These are phyloP conservation scores for Apamea crenata DNA, from an alignment of 2,888 invertebrate genomes.

Conservation along the genomic window DNA sequence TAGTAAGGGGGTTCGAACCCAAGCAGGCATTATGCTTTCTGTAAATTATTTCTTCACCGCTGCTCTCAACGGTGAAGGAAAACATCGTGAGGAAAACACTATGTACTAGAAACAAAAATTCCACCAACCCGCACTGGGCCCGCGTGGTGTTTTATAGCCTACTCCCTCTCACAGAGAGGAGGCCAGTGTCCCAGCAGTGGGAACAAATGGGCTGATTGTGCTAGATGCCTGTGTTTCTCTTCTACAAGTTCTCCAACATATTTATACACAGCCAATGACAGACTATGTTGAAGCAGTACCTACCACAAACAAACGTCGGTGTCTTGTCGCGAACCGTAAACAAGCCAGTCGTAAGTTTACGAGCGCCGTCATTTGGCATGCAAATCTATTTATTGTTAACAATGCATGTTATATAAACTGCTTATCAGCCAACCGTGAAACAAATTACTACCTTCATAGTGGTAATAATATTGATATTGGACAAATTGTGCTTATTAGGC, in stretches of 20 bases:
- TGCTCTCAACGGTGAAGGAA: no score
- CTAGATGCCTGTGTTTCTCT: not conserved
- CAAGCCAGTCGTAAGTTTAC: conserved; percentile 46
- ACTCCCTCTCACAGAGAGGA: no score
- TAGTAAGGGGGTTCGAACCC: no score
- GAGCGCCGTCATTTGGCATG: conserved; percentile 63
- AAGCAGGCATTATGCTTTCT: no score
- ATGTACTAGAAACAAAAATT: no score
- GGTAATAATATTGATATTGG: conserved; percentile 11
- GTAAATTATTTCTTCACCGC: no score
- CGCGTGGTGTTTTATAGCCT: no score
- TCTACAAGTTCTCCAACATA: not conserved
- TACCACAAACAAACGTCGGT: conserved; percentile 29
- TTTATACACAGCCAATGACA: not conserved
- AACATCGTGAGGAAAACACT: no score
- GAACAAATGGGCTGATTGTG: no score
- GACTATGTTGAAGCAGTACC: conserved; percentile 12
- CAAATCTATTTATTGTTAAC: conserved; percentile 66
- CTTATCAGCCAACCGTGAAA: conserved; percentile 49
- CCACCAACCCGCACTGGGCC: no score
- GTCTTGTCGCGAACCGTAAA: conserved; percentile 35
- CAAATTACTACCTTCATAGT: conserved; percentile 23
- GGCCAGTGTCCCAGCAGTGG: no score
- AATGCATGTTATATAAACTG: conserved; percentile 49
- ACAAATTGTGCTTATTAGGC: not conserved